These are phyloP conservation scores for Coregonus ussuriensis DNA, from an alignment of 2,797 vertebrate species.

Conservation along the genomic window DNA sequence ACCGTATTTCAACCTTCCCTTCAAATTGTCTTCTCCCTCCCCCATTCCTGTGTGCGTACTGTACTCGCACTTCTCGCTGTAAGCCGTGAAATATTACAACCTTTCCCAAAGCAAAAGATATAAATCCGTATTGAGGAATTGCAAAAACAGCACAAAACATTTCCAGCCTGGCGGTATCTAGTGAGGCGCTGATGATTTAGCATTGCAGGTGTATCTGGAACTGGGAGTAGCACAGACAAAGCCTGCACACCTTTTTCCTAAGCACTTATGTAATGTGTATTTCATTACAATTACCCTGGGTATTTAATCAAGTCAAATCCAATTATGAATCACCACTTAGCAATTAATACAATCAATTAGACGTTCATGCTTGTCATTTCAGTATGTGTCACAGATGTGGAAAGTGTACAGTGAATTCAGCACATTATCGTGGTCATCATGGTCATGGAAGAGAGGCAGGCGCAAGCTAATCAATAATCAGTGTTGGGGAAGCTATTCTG, in stretches of 20 bases:
- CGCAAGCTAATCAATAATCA: slow-evolving; percentile 11
- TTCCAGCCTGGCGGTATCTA: slow-evolving; percentile 76
- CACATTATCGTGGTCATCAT: slow-evolving; percentile 60
- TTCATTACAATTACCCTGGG: slow-evolving; percentile 80
- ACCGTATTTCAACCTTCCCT: slow-evolving; percentile 69
- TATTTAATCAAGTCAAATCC: slow-evolving; percentile 83
- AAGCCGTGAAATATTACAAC: slow-evolving; percentile 82
- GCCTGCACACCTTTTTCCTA: slow-evolving; percentile 17
- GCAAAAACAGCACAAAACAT: slow-evolving; percentile 87
- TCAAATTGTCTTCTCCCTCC: slow-evolving; percentile 27
- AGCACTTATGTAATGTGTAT: slow-evolving; percentile 62
- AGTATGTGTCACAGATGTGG: slow-evolving; percentile 72
- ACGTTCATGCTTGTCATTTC: slow-evolving; percentile 79
- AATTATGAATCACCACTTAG: slow-evolving; percentile 83
- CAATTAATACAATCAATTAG: slow-evolving; percentile 85
- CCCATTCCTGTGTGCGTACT: slow-evolving; percentile 66
- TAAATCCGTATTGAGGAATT: slow-evolving; percentile 85
- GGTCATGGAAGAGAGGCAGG: slow-evolving; percentile 27
- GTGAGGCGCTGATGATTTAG: slow-evolving; percentile 80
- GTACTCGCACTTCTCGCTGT: slow-evolving; percentile 57
- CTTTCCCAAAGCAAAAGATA: slow-evolving; percentile 85
- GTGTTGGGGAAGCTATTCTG: too few species aligned
- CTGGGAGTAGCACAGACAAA: slow-evolving; percentile 48
- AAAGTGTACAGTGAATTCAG: slow-evolving; percentile 64
- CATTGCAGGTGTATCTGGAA: slow-evolving; percentile 79